phyloP scores from a whole-genome alignment of 2,888 invertebrate species.

The Phengaris alcon region DNA sequence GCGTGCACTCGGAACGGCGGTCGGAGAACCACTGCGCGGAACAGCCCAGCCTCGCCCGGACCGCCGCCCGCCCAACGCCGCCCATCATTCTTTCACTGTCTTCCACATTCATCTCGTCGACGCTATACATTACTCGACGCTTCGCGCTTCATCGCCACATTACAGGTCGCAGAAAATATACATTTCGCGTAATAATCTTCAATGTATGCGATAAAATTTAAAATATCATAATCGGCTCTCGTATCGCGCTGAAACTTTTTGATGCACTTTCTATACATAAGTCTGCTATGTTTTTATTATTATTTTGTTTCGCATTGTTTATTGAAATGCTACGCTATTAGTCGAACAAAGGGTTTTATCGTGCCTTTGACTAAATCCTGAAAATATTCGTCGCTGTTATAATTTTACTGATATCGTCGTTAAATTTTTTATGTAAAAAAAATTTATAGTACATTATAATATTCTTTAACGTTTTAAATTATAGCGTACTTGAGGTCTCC shows the following conservation, averaged over 20 bases:
- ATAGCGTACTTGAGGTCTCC: too few relatives aligned
- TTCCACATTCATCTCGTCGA: slow-evolving; percentile 19
- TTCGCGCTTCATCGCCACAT: background rate
- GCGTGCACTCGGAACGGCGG: slow-evolving; percentile 74
- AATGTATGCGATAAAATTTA: slow-evolving; percentile 1
- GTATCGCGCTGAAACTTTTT: slow-evolving; percentile 27
- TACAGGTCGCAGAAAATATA: too few relatives aligned
- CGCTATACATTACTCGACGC: slow-evolving; percentile 3
- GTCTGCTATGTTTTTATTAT: slow-evolving; percentile 30
- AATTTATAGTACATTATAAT: background rate
- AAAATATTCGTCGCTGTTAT: background rate
- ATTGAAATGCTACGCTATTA: slow-evolving; percentile 18
- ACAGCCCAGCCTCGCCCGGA: slow-evolving; percentile 60
- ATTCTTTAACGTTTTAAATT: too few relatives aligned
- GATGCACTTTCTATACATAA: slow-evolving; percentile 32
- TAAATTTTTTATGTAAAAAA: background rate
- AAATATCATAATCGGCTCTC: background rate
- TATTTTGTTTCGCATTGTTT: slow-evolving; percentile 30
- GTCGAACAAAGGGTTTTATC: slow-evolving; percentile 2
- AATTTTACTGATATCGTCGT: background rate
- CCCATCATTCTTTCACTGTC: slow-evolving; percentile 33
- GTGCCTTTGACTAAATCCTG: background rate
- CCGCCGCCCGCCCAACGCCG: slow-evolving; percentile 55
- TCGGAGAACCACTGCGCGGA: slow-evolving; percentile 68
- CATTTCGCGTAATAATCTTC: background rate